Evolutionary conservation across 2,797 vertebrate species (phyloP).

Genomic region (Enteromius anoplus): DNA sequence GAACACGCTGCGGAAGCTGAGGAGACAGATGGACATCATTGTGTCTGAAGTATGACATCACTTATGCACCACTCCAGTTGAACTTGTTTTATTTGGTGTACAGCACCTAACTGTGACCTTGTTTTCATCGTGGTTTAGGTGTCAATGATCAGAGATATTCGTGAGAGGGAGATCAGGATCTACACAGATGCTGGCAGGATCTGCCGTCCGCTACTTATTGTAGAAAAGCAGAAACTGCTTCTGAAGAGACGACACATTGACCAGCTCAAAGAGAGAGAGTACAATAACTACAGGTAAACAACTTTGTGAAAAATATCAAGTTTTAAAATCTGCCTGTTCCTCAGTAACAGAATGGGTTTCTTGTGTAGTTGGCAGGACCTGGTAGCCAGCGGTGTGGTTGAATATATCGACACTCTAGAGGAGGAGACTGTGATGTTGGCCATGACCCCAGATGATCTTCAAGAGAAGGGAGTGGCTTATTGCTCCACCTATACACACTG

Average conservation of each 20-base stretch:
- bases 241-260: conserved; percentile 97
- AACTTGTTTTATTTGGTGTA: background rate
- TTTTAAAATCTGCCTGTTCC: background rate
- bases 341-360: background rate
- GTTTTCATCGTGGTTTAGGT: conserved; percentile 75
- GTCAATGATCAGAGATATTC: conserved; percentile 97
- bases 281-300: conserved; percentile 95
- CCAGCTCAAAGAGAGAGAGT: conserved; percentile 95
- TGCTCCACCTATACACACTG: conserved; percentile 98
- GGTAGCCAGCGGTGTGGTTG: conserved; percentile 95
- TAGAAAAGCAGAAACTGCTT: conserved; percentile 95
- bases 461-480: conserved; percentile 97
- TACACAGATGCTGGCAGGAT: conserved; percentile 97
- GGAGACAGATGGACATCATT: conserved; percentile 99
- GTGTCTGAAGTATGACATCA: conserved; percentile 88
- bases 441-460: conserved; percentile 98
- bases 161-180: conserved; percentile 96
- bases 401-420: conserved; percentile 97
- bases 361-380: conserved; percentile 93
- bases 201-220: conserved; percentile 93
- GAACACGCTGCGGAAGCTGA: conserved; percentile 94
- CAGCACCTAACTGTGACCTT: background rate
- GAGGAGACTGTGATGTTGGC: conserved; percentile 99
- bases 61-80: background rate
- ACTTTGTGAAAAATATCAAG: background rate